Evolutionary conservation across 1,140 invertebrate genomes (phyloP).

Genomic region (Physella acuta): DNA sequence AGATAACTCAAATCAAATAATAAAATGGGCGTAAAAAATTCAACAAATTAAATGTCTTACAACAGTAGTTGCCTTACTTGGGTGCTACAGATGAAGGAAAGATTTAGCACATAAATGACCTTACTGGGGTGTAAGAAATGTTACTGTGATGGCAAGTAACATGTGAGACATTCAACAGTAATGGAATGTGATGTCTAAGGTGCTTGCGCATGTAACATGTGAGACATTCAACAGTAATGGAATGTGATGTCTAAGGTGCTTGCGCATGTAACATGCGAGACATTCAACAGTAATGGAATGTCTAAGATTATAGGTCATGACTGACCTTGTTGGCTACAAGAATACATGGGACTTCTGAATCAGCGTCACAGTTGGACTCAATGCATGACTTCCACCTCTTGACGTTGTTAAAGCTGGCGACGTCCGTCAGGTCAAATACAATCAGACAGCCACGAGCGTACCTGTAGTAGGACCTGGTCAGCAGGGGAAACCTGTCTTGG

Average conservation of each 20-base stretch:
- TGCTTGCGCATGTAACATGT: not conserved
- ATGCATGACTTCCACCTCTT: slow-evolving; percentile 66
- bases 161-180: not conserved
- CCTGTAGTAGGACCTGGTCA: slow-evolving; percentile 67
- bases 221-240: not conserved
- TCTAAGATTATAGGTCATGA: too few species aligned
- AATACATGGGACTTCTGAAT: slow-evolving; percentile 65
- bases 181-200: not conserved
- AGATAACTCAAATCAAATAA: too few species aligned
- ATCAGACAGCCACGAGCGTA: slow-evolving; percentile 66
- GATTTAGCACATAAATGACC: too few species aligned
- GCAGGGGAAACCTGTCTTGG: slow-evolving; percentile 66
- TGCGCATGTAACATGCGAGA: not conserved
- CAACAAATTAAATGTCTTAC: too few species aligned
- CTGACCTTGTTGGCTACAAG: slow-evolving; percentile 66
- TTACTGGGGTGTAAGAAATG: too few species aligned
- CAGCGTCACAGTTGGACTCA: slow-evolving; percentile 63
- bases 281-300: not conserved
- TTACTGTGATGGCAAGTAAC: not conserved
- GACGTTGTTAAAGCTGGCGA: slow-evolving; percentile 63
- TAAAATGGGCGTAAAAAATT: too few species aligned
- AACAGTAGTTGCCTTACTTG: too few species aligned
- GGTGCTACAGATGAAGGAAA: too few species aligned
- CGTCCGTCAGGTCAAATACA: slow-evolving; percentile 66
- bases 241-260: not conserved